Base-by-base conservation (phyloP, 2,797 vertebrate genomes). In the Pantherophis alleghaniensis region DNA sequence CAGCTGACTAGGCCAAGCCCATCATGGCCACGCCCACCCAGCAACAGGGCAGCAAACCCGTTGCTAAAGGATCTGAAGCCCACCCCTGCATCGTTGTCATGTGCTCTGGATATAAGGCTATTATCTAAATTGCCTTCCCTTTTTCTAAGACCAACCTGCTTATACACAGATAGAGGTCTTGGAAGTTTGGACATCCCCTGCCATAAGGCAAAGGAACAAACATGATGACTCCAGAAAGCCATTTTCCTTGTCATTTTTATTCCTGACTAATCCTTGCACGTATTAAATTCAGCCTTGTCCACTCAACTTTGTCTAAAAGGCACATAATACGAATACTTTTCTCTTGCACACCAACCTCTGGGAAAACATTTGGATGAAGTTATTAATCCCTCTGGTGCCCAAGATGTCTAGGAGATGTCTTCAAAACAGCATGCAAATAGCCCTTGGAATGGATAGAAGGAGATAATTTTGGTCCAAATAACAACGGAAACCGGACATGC, bases 401-500 rank as follows among this genome's bases (percentile, higher is more conserved):
- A 51, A 91, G 57, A 92, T 74, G 94, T 95, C 95, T 96, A 93
- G 66, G 94, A 97, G 93, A 92, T 94, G 90, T 95, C 95, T 96
- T 95, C 93, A 97, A 96, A 96, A 94, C 95, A 97, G 92, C 92
- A 94, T 0, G 4, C 92, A 96, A 79, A 95, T 93, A 91, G 92
- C 92, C 96, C 93, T 97, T 96, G 94, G 96, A 97, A 96, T 87
- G 95, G 94, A 95, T 66, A 90, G 89, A 96, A 95, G 91, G 95
- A 96, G 95, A 91, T 91, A 94, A 88, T 93, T 96, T 94, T 94
- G 95, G 90, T 96, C 95, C 96, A 96, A 96, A 89, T 95, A 97
- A 96, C 96, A 96, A 96, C 4, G 69, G 96, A 97, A 96, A 96
- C 94, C 91, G 93, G 94, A 96, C 95, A 96, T 94, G 92, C 97